A percentile compares a stretch with the other conserved stretches of the same genome.
Conservation (phyloP, 2,113 vertebrate genomes). For the Petromus typicus region DNA sequence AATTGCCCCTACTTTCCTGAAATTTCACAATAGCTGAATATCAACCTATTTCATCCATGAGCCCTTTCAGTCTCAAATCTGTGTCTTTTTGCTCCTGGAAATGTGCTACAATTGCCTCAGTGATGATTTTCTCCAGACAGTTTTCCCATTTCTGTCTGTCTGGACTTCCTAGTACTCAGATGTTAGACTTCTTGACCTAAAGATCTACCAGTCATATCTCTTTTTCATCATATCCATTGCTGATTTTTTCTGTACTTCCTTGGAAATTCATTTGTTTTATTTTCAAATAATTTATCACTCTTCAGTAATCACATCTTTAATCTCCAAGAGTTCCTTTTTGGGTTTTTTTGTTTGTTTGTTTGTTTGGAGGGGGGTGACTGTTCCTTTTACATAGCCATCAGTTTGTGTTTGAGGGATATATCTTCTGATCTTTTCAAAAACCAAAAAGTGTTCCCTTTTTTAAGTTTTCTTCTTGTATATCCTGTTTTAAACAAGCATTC, state of each 20-base stretch:
- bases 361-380: neutral
- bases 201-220: neutral
- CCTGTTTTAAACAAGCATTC: conserved; percentile 1
- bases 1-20: neutral
- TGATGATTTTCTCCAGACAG: neutral
- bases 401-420: conserved; percentile 11
- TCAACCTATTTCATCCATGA: neutral
- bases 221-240: conserved; percentile 20
- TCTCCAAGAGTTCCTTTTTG: neutral
- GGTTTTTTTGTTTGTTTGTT: neutral
- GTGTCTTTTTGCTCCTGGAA: neutral
- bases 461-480: conserved; percentile 29
- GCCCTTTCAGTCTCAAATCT: neutral
- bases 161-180: neutral
- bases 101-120: neutral
- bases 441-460: neutral
- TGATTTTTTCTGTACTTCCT: neutral
- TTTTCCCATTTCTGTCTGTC: neutral
- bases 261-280: conserved; percentile 5
- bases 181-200: neutral
- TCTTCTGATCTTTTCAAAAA: conserved; percentile 37
- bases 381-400: conserved; percentile 40
- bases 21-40: neutral
- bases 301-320: conserved; percentile 36
- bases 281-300: conserved; percentile 5